These are phyloP conservation scores for Patella caerulea DNA, from an alignment of 2,888 invertebrate species.

Conservation along the genomic window DNA sequence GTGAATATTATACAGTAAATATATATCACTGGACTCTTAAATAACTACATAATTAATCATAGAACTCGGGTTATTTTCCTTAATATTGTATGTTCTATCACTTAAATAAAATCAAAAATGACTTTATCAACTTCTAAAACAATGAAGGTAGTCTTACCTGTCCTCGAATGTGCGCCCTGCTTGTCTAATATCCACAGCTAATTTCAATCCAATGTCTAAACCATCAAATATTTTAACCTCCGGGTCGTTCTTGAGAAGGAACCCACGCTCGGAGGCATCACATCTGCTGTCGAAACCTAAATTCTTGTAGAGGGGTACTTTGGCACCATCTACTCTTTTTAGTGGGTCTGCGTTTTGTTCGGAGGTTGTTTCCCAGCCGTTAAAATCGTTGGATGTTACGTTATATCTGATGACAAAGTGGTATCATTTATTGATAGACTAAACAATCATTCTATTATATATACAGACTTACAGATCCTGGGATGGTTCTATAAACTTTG, in stretches of 20 bases:
- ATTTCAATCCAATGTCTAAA: constrained; percentile 56
- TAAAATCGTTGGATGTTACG: constrained; percentile 69
- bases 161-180: constrained; percentile 70
- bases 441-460: too few species aligned
- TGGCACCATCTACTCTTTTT: constrained; percentile 39
- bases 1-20: too few species aligned
- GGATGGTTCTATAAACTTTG: too few species aligned
- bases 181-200: constrained; percentile 70
- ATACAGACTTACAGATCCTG: too few species aligned
- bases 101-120: too few species aligned
- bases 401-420: constrained; percentile 61
- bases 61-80: too few species aligned
- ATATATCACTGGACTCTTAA: too few species aligned
- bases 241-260: constrained; percentile 66
- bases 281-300: constrained; percentile 52
- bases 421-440: too few species aligned
- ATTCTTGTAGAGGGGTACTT: constrained; percentile 51
- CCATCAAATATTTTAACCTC: constrained; percentile 64
- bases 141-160: constrained; percentile 52
- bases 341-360: constrained; percentile 40
- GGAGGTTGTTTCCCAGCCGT: constrained; percentile 62
- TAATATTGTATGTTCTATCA: too few species aligned
- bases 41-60: too few species aligned
- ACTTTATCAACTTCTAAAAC: too few species aligned
- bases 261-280: constrained; percentile 60